Percentiles rank a stretch among this genome's conserved stretches.
Evolutionary conservation across 2,888 invertebrate species (phyloP).

Genomic region (Lithophane leautieri): DNA sequence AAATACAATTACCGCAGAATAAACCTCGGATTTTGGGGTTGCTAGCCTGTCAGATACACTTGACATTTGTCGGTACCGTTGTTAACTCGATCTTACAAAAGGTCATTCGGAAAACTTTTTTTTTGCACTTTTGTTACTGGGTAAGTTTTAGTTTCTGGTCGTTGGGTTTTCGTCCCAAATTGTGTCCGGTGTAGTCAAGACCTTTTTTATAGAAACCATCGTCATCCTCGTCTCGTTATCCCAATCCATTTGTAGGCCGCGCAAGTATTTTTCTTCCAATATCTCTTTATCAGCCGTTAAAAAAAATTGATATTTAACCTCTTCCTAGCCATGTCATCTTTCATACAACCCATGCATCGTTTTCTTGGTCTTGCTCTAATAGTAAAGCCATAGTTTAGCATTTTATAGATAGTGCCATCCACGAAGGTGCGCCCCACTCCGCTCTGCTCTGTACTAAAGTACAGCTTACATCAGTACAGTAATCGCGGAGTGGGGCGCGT

Average conservation of each 20-base stretch:
- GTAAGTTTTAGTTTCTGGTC: background rate
- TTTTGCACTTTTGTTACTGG: background rate
- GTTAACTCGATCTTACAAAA: constrained; percentile 38
- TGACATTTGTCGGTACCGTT: constrained; percentile 46
- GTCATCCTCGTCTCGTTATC: too few relatives aligned
- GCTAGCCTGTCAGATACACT: constrained; percentile 54
- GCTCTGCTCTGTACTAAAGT: too few relatives aligned
- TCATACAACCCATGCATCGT: background rate
- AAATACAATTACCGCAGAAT: constrained; percentile 76
- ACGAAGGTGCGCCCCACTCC: too few relatives aligned
- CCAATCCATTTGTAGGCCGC: background rate
- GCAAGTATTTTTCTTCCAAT: background rate
- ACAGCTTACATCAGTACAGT: too few relatives aligned
- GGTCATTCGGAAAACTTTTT: constrained; percentile 2
- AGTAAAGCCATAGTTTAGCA: background rate
- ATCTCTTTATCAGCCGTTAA: background rate
- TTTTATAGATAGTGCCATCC: too few relatives aligned
- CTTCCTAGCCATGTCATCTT: background rate
- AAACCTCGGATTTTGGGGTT: constrained; percentile 68
- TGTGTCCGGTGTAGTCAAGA: background rate
- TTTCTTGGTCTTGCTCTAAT: background rate
- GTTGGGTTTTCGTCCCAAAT: background rate
- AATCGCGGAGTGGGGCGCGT: too few relatives aligned
- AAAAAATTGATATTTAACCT: background rate
- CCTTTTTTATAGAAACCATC: background rate